Evolutionary conservation across 2,888 invertebrate genomes (phyloP).

Genomic region (Antheraea assamensis): DNA sequence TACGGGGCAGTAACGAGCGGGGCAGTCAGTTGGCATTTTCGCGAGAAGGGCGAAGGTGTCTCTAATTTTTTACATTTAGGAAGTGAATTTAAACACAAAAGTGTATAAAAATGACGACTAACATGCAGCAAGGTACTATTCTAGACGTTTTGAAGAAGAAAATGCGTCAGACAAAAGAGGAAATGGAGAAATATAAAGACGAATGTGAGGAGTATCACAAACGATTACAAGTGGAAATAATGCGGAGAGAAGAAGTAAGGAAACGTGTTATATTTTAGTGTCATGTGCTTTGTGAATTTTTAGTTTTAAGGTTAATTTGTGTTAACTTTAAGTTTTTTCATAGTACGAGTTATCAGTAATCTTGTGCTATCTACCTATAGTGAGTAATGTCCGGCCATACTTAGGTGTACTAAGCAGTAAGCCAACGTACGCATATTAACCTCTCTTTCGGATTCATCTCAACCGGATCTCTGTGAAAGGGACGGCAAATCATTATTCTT

Average conservation of each 20-base stretch:
- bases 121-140: slow-evolving; percentile 95
- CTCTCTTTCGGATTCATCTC: slow-evolving; percentile 73
- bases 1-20: slow-evolving; percentile 71
- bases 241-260: slow-evolving; percentile 99
- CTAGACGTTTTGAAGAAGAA: slow-evolving; percentile 99
- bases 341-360: slow-evolving; percentile 68
- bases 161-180: slow-evolving; percentile 99
- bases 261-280: slow-evolving; percentile 69
- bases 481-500: slow-evolving; percentile 65
- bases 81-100: slow-evolving; percentile 65
- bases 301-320: slow-evolving; percentile 52
- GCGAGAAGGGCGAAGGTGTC: slow-evolving; percentile 80
- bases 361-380: slow-evolving; percentile 77
- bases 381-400: slow-evolving; percentile 82
- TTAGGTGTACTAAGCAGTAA: slow-evolving; percentile 75
- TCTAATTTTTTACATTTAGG: slow-evolving; percentile 73
- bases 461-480: slow-evolving; percentile 56
- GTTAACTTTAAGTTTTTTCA: slow-evolving; percentile 48
- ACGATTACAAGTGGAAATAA: slow-evolving; percentile 96
- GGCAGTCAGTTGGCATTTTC: slow-evolving; percentile 81
- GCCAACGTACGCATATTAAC: slow-evolving; percentile 80
- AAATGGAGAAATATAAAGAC: slow-evolving; percentile 99
- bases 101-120: slow-evolving; percentile 90
- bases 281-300: slow-evolving; percentile 59
- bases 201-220: slow-evolving; percentile 98